Percentiles rank a stretch among this genome's conserved stretches.
Evolutionary conservation across 2,888 invertebrate species (phyloP).

Genomic region (Cancer borealis): DNA sequence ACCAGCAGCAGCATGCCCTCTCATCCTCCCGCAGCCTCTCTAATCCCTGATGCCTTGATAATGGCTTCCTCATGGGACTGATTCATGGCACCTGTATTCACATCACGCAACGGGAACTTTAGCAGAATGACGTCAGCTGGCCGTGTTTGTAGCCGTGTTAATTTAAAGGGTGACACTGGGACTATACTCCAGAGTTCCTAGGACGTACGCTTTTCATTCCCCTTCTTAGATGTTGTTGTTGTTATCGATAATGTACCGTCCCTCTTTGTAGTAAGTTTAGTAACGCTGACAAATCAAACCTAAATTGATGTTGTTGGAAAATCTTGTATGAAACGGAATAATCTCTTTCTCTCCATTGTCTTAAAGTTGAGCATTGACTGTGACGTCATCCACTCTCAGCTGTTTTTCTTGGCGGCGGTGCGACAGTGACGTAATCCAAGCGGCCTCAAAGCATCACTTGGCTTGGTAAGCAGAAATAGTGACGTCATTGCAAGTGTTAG

Average conservation of each 20-base stretch:
- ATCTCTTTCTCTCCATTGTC: background rate
- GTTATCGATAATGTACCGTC: background rate
- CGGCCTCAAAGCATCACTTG: background rate
- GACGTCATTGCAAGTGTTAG: background rate
- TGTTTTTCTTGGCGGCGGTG: background rate
- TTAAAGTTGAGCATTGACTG: slow-evolving; percentile 6
- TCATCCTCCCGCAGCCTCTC: background rate
- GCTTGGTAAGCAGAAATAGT: background rate
- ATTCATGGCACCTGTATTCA: slow-evolving; percentile 42
- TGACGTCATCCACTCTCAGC: background rate
- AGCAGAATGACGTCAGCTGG: background rate
- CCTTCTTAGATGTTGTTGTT: background rate
- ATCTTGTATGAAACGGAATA: background rate
- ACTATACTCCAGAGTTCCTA: slow-evolving; percentile 64
- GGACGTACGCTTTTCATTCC: slow-evolving; percentile 22
- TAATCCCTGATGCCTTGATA: background rate
- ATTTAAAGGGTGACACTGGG: slow-evolving; percentile 10
- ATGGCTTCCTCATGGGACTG: background rate
- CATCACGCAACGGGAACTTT: background rate
- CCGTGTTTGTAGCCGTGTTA: background rate
- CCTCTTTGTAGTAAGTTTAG: background rate
- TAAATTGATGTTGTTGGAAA: background rate
- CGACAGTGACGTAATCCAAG: background rate
- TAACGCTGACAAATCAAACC: background rate
- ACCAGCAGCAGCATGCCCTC: background rate